phyloP scores from a whole-genome alignment of 2,888 invertebrate genomes.

The Nemurella pictetii region DNA sequence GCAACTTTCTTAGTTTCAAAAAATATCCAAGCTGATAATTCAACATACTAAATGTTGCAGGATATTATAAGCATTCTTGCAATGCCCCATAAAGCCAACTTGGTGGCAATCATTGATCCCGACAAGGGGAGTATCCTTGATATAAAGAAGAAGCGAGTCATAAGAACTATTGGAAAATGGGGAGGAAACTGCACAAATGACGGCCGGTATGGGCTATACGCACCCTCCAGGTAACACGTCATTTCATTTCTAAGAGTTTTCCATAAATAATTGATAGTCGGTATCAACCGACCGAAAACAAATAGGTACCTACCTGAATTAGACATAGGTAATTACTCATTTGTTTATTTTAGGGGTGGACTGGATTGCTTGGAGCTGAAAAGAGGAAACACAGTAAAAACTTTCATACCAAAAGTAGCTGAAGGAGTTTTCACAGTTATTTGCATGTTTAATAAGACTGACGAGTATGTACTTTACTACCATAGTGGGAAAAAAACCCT shows the following conservation, averaged over 20 bases:
- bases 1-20: background rate
- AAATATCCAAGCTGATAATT: background rate
- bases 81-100: constrained; percentile 80
- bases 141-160: constrained; percentile 81
- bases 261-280: too few species aligned
- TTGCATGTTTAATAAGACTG: constrained; percentile 90
- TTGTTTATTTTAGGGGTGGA: constrained; percentile 71
- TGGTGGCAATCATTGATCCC: constrained; percentile 84
- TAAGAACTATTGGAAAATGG: constrained; percentile 90
- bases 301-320: background rate
- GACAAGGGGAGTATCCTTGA: constrained; percentile 92
- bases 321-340: background rate
- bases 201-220: constrained; percentile 89
- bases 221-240: constrained; percentile 68
- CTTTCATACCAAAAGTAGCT: constrained; percentile 90
- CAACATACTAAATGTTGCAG: constrained; percentile 48
- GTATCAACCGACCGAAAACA: background rate
- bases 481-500: constrained; percentile 94
- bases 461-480: constrained; percentile 95
- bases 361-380: constrained; percentile 90
- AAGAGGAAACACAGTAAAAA: constrained; percentile 84
- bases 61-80: constrained; percentile 77
- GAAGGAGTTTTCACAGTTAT: constrained; percentile 97
- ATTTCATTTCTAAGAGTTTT: background rate
- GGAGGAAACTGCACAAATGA: constrained; percentile 85